Conservation (phyloP, 2,888 invertebrate genomes). For the Stegophylla sp. region DNA sequence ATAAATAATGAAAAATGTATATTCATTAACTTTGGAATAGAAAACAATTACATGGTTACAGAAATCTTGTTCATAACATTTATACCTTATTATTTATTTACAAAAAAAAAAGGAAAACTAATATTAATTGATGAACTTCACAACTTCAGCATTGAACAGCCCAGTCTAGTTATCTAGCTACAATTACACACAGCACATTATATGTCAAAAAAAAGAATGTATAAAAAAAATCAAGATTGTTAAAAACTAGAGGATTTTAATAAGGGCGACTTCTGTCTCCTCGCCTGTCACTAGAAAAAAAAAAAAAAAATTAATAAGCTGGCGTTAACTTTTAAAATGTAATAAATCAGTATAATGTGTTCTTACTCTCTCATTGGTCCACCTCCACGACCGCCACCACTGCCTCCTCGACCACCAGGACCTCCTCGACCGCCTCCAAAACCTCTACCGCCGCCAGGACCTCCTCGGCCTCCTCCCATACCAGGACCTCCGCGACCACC, state of each 20-base stretch:
- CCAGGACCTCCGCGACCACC: constrained; percentile 66
- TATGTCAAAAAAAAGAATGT: constrained; percentile 47
- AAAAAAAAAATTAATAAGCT: constrained; percentile 59
- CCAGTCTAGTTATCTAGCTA: constrained; percentile 44
- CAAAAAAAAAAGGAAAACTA: constrained; percentile 50
- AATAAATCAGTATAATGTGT: constrained; percentile 61
- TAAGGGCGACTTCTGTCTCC: constrained; percentile 63
- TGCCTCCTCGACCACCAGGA: constrained; percentile 65
- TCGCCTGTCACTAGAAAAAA: constrained; percentile 62
- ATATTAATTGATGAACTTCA: constrained; percentile 36
- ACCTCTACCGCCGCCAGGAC: constrained; percentile 64
- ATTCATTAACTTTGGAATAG: constrained; percentile 15
- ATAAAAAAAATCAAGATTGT: constrained; percentile 42
- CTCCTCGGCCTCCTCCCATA: constrained; percentile 66
- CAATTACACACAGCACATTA: constrained; percentile 41
- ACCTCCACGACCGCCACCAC: constrained; percentile 66
- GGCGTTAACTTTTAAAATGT: constrained; percentile 17
- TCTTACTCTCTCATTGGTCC: constrained; percentile 69
- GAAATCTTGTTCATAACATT: constrained; percentile 50
- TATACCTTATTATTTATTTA: constrained; percentile 48
- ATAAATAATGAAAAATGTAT: constrained; percentile 5
- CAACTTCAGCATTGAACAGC: constrained; percentile 23
- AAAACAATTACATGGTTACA: constrained; percentile 39
- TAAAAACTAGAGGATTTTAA: constrained; percentile 59
- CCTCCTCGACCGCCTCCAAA: constrained; percentile 64